Evolutionary conservation across 1,140 invertebrate species (phyloP).

Genomic region (Luehdorfia chinensis): DNA sequence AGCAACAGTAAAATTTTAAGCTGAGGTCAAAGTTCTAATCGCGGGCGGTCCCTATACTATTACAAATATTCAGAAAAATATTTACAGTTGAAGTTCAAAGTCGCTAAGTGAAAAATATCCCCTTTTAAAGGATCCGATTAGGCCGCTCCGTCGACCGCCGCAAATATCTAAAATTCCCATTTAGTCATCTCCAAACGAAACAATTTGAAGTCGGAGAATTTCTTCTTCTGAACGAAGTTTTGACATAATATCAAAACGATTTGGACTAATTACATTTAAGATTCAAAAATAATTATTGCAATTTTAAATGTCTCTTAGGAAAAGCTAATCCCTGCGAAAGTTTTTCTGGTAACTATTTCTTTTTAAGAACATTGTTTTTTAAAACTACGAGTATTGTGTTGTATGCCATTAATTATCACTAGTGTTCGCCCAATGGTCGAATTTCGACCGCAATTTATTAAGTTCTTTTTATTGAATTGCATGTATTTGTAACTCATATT

Average conservation of each 20-base stretch:
- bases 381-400: no score
- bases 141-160: conserved; percentile 3
- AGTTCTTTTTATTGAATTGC: no score
- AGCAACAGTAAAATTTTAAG: no score
- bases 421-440: no score
- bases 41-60: conserved; percentile 9
- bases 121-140: conserved; percentile 10
- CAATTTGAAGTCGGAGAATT: conserved; percentile 14
- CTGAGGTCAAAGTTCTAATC: conserved; percentile 5
- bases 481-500: no score
- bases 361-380: no score
- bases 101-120: conserved; percentile 7
- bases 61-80: conserved; percentile 12
- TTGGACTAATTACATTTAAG: neutral
- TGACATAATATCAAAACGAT: conserved; percentile 12
- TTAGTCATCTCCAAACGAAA: conserved; percentile 17
- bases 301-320: neutral
- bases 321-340: neutral
- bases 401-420: no score
- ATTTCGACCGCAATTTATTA: no score
- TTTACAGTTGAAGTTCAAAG: conserved; percentile 14
- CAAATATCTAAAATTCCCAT: conserved; percentile 18
- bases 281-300: conserved; percentile 5
- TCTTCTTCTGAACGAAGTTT: conserved; percentile 14
- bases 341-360: no score